Conservation (phyloP, 2,797 vertebrate species). For the Cephalopachus bancanus region DNA sequence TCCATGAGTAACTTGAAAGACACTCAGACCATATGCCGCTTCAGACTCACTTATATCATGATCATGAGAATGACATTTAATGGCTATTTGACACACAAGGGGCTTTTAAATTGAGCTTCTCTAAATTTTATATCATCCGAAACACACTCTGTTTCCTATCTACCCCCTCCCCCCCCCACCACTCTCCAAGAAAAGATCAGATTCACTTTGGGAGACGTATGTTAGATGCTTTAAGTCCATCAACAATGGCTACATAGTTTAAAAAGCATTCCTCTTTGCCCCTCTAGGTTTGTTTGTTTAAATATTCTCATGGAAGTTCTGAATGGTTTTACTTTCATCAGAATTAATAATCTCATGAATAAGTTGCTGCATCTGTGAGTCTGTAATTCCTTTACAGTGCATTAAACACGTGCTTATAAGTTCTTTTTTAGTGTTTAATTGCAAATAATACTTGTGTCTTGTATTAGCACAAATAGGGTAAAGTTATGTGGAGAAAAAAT, state of each 20-base stretch:
- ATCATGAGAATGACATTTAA: conserved; percentile 65
- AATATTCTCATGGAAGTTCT: neutral
- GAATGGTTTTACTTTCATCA: conserved; percentile 10
- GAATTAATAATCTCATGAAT: neutral
- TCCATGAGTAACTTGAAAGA: conserved; percentile 71
- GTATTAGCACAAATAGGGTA: neutral
- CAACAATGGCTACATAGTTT: neutral
- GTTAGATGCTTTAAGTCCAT: neutral
- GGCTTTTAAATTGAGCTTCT: conserved; percentile 53
- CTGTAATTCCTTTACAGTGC: neutral
- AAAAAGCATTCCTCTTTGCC: neutral
- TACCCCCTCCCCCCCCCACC: neutral
- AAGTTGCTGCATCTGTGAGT: neutral
- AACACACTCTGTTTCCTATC: neutral
- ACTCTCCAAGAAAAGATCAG: conserved; percentile 4
- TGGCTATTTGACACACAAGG: conserved; percentile 53
- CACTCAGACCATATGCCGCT: conserved; percentile 71
- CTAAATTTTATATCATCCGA: conserved; percentile 22
- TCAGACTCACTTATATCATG: conserved; percentile 75
- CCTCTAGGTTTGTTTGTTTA: neutral
- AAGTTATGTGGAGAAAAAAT: neutral
- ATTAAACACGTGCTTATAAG: neutral
- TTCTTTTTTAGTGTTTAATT: conserved; percentile 1
- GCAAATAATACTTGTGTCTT: neutral
- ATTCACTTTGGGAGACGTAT: conserved; percentile 22